Conservation (phyloP, 2,113 vertebrate genomes). For the Cryptotis parvus region DNA sequence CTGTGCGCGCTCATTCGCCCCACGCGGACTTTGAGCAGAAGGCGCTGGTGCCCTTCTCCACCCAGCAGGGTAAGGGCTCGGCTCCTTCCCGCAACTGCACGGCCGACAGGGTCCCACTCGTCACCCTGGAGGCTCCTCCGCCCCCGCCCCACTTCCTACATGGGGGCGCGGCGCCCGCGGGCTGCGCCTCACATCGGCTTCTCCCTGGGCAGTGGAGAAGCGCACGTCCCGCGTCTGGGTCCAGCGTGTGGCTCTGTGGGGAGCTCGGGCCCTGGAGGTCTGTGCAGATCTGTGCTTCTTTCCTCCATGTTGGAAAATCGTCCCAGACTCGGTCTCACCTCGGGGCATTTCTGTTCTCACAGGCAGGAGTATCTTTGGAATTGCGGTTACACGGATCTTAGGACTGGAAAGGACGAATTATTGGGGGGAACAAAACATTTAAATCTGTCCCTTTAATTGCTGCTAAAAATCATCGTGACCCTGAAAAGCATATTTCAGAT, state of each 20-base stretch:
- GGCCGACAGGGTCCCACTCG: neutral
- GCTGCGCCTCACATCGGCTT: neutral
- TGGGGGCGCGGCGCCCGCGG: accelerated
- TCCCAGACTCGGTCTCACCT: neutral
- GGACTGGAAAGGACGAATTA: slow-evolving; percentile 41
- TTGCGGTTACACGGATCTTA: slow-evolving; percentile 33
- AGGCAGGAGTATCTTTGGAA: slow-evolving; percentile 48
- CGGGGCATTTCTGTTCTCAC: neutral
- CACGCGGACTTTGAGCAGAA: slow-evolving; percentile 70
- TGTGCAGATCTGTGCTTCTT: neutral
- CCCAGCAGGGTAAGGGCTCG: neutral
- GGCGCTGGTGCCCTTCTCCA: neutral
- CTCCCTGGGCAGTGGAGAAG: neutral
- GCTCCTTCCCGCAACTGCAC: neutral
- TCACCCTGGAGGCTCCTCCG: neutral
- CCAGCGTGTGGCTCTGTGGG: neutral
- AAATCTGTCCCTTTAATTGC: neutral
- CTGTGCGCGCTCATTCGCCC: slow-evolving; percentile 56
- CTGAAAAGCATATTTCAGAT: slow-evolving; percentile 28
- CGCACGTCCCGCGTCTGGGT: accelerated
- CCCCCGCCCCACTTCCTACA: too few species aligned
- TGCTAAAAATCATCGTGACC: neutral
- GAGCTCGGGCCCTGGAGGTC: neutral
- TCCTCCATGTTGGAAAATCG: neutral
- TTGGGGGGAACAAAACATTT: slow-evolving; percentile 11